phyloP scores from a whole-genome alignment of 2,113 vertebrate species.

The Cyprinodon variegatus region DNA sequence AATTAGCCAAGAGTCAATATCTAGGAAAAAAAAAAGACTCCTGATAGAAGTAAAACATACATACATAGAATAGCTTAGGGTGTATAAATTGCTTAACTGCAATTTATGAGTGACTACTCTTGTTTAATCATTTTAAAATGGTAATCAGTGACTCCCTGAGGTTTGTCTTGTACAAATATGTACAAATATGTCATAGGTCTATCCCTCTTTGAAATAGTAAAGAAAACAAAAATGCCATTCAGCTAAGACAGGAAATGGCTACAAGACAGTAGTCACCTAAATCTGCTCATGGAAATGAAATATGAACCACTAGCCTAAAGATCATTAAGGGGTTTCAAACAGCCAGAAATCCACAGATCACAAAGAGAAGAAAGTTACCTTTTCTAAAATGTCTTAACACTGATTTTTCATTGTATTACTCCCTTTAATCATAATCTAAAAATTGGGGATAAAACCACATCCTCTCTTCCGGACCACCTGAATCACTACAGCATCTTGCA shows the following conservation, averaged over 20 bases:
- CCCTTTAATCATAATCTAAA: slow-evolving; percentile 5
- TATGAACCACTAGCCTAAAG: background rate
- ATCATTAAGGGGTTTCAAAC: background rate
- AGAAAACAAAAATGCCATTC: background rate
- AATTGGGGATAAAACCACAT: slow-evolving; percentile 2
- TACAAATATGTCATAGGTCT: background rate
- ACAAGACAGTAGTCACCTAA: background rate
- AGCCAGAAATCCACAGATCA: background rate
- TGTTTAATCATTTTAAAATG: background rate
- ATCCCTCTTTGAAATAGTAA: background rate
- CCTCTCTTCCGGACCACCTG: slow-evolving; percentile 69
- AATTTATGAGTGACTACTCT: no score
- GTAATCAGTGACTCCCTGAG: background rate
- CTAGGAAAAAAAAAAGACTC: no score
- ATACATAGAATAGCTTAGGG: no score
- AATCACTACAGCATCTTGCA: slow-evolving; percentile 56
- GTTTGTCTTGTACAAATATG: no score
- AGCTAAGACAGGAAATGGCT: background rate
- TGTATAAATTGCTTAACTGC: no score
- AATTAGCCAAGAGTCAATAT: no score
- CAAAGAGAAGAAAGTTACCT: background rate
- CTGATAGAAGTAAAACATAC: no score
- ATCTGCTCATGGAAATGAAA: background rate
- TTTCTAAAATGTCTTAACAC: background rate
- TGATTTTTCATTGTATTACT: slow-evolving; percentile 5